Percentiles rank a stretch among this genome's conserved stretches.
phyloP scores from a whole-genome alignment of 2,888 invertebrate species.

The Drosophila helvetica region DNA sequence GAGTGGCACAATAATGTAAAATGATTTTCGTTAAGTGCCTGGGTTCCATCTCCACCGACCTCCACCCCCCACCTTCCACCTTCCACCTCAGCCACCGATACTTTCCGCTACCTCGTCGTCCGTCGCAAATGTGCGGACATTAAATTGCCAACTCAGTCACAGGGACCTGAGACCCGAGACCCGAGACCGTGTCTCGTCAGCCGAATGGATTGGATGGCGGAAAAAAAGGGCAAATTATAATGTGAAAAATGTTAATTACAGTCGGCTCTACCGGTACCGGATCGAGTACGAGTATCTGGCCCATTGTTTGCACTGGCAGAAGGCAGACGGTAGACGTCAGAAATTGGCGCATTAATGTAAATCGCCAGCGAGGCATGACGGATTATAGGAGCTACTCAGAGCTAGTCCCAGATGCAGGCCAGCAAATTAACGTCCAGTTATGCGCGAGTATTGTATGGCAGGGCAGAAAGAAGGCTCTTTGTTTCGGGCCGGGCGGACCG shows the following conservation, averaged over 20 bases:
- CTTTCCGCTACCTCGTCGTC: conserved; percentile 25
- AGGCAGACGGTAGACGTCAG: conserved; percentile 39
- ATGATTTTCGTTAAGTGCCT: conserved; percentile 45
- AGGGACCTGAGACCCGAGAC: too few species aligned
- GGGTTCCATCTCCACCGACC: neutral
- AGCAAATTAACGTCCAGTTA: conserved; percentile 72
- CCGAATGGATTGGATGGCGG: conserved; percentile 54
- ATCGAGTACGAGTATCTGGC: conserved; percentile 33
- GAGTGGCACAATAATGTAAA: conserved; percentile 31
- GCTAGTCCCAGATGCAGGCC: conserved; percentile 32
- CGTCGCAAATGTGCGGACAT: conserved; percentile 64
- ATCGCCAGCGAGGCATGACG: conserved; percentile 68
- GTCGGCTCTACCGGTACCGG: conserved; percentile 51
- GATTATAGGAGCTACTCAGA: conserved; percentile 58
- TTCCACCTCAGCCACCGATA: neutral
- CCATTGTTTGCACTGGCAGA: conserved; percentile 35
- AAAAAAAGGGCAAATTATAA: conserved; percentile 74
- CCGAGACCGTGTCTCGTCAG: conserved; percentile 23
- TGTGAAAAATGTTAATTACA: conserved; percentile 73
- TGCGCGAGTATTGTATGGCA: conserved; percentile 15
- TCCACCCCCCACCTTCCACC: conserved; percentile 8
- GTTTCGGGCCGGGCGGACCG: conserved; percentile 40
- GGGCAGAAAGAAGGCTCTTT: conserved; percentile 55
- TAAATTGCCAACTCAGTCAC: conserved; percentile 57
- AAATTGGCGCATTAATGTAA: conserved; percentile 72